Base-by-base conservation (phyloP, 1,140 invertebrate species). In the Drosophila pallidifrons region DNA sequence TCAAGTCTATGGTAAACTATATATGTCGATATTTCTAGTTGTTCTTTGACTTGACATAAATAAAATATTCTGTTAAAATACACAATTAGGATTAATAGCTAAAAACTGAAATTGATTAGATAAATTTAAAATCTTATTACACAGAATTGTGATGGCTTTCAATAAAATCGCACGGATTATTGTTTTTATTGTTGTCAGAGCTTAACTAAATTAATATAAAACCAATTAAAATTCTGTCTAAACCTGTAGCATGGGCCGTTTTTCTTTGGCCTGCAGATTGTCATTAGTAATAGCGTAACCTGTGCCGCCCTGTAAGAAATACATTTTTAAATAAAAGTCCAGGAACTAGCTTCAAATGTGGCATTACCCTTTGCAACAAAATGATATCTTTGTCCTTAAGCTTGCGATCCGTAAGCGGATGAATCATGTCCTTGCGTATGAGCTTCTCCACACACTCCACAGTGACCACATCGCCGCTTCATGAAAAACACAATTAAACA, bases 371-470 rank as follows among this genome's bases (percentile, higher is more conserved):
- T 93, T 99, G 97, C 75, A 99, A 91, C 38, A 94, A 94, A 92
- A 99, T 99, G 13, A 99, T 98, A 92, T 99, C 99, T 82, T 96
- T 96, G 77, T 99, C 97, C 66, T 94, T 96, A n/a, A 99, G 91
- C 92, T 96, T 97, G 77, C 97, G 95, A 67, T 95, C 96, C 68
- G 97, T 98, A 0, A 99, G 94, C 0, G 99, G 99, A 94, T 99
- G 98, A 3, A 98, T 94, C 98, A 98, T 98, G 92, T 99, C 99
- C 91, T 98, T 99, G 86, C 97, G 98, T 51, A 99, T 98, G 3
- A 99, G 94, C 91, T 99, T 99, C 81, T 99, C 98, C 5, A 99
- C 95, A 94, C 98, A 99, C 92, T 99, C 98, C 95, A 98, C 94
- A 8, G 98, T 99, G 0, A 99, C 96, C 15, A 99, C 97, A 94